Conservation (phyloP, 2,113 vertebrate species). For the Ochotona princeps region DNA sequence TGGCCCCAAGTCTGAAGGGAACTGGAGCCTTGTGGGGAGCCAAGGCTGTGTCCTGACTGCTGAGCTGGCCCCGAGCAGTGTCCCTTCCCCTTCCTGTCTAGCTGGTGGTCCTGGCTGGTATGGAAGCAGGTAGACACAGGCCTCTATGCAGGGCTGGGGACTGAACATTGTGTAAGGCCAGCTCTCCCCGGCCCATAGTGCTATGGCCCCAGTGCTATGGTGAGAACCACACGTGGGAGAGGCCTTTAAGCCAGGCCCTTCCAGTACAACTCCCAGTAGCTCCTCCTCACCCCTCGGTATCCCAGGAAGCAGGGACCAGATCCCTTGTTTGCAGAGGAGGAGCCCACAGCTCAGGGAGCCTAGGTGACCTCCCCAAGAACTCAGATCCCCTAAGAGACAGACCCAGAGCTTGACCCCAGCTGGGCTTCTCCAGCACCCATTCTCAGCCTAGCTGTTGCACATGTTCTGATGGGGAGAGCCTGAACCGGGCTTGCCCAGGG, state of each 20-base stretch:
- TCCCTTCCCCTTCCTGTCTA: neutral
- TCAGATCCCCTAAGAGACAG: neutral
- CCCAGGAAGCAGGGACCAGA: neutral
- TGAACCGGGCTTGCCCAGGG: neutral
- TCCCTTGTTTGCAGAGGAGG: neutral
- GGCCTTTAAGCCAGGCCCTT: neutral
- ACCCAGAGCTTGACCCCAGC: neutral
- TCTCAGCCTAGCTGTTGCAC: rapidly evolving
- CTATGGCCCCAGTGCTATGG: neutral
- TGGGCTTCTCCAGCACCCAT: neutral
- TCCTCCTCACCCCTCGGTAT: neutral
- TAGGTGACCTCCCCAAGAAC: conserved; percentile 20
- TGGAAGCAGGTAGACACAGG: neutral
- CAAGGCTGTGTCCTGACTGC: neutral
- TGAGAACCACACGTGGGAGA: neutral
- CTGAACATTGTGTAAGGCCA: neutral
- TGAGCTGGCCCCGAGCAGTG: neutral
- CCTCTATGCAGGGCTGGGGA: neutral
- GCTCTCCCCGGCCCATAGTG: neutral
- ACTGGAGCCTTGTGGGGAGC: neutral
- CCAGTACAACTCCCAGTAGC: neutral
- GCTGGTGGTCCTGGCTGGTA: neutral
- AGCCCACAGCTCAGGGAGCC: neutral
- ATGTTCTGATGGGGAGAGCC: neutral
- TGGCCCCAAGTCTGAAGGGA: neutral